These are phyloP conservation scores for Cephus sareptanus DNA, from an alignment of 2,888 invertebrate genomes.

Conservation along the genomic window DNA sequence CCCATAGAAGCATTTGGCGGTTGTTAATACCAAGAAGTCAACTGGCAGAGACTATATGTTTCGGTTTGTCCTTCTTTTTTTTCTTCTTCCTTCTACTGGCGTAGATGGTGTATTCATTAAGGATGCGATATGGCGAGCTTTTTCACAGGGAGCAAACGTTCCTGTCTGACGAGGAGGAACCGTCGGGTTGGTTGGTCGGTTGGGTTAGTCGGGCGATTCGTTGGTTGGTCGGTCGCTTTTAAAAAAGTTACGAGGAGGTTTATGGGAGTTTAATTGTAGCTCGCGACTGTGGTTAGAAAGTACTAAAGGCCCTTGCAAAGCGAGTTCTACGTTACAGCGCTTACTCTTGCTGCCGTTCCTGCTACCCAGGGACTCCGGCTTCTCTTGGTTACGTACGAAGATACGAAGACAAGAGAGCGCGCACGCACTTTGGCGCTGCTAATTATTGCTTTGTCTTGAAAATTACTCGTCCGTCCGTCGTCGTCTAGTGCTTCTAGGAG, in stretches of 20 bases:
- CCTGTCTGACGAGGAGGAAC: not conserved
- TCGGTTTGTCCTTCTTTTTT: not conserved
- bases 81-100: not conserved
- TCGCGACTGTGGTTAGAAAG: conserved; percentile 62
- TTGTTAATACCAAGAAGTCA: not conserved
- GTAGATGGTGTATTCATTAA: conserved; percentile 46
- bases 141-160: conserved; percentile 25
- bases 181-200: conserved; percentile 3
- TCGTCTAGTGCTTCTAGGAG: conserved; percentile 5
- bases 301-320: conserved; percentile 53
- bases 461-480: conserved; percentile 27
- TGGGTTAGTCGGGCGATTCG: not conserved
- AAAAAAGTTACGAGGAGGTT: conserved; percentile 60
- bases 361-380: conserved; percentile 7
- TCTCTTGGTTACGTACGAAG: conserved; percentile 25
- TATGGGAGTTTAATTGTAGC: conserved; percentile 63
- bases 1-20: conserved; percentile 10
- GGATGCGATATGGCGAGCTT: conserved; percentile 50
- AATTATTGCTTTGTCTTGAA: conserved; percentile 45
- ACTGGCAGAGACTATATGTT: not conserved
- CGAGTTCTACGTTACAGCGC: conserved; percentile 32
- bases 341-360: conserved; percentile 18
- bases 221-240: conserved; percentile 38
- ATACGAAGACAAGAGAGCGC: conserved; percentile 17
- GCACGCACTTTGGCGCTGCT: conserved; percentile 38